A percentile compares a stretch with the other conserved stretches of the same genome.
Evolutionary conservation across 2,888 invertebrate genomes (phyloP).

Genomic region (Mimumesa dahlbomi): DNA sequence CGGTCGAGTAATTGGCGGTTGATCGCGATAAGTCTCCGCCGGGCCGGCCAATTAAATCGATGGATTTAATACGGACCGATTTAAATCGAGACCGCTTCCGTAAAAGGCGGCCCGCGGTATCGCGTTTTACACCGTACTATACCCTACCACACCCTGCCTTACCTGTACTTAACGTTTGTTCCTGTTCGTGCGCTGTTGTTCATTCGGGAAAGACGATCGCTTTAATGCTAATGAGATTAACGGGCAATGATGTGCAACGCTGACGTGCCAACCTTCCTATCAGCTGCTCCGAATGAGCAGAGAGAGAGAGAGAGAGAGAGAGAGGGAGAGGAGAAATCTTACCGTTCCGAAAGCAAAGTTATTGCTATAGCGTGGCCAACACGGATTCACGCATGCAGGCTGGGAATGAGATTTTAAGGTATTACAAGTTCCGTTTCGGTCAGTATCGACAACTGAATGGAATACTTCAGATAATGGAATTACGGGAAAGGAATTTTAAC

Average conservation of each 20-base stretch:
- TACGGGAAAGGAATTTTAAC: too few species aligned
- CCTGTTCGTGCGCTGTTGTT: slow-evolving; percentile 3
- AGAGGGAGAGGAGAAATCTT: slow-evolving; percentile 2
- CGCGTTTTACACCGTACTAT: slow-evolving; percentile 9
- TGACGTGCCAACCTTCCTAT: slow-evolving; percentile 14
- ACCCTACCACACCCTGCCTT: neutral
- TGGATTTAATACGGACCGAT: slow-evolving; percentile 18
- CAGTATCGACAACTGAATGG: too few species aligned
- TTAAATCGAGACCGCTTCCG: slow-evolving; percentile 20
- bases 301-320: neutral
- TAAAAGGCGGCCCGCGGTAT: slow-evolving; percentile 15
- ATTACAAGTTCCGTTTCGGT: too few species aligned
- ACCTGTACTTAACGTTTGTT: neutral
- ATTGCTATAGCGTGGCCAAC: too few species aligned
- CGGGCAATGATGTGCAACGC: slow-evolving; percentile 4
- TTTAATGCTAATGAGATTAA: slow-evolving; percentile 32
- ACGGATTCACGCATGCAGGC: too few species aligned
- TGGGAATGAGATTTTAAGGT: too few species aligned
- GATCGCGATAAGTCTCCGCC: neutral
- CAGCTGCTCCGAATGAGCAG: slow-evolving; percentile 10
- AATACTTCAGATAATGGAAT: too few species aligned
- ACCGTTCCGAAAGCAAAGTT: slow-evolving; percentile 4
- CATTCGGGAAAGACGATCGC: slow-evolving; percentile 13
- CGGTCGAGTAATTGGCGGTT: slow-evolving; percentile 22
- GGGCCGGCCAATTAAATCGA: slow-evolving; percentile 18